Evolutionary conservation across 2,888 invertebrate genomes (phyloP), one percentile per base, ranked within the genome.

Genomic region (Arrhopalites spinosus): DNA sequence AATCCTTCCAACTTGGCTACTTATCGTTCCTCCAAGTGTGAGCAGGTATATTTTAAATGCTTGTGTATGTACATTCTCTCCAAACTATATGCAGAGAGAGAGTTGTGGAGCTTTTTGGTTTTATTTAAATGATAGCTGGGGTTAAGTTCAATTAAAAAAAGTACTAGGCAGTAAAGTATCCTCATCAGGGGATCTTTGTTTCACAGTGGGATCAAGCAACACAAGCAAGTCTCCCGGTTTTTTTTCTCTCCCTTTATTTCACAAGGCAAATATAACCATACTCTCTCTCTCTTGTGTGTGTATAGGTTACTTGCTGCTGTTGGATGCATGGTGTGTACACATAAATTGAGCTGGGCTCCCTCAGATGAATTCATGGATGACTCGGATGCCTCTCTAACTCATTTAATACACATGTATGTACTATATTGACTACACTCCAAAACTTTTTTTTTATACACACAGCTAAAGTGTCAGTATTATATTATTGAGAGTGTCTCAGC

Each of bases 121-220:
- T 72, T 72, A 78, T 79, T 77, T 71, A 77, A 78, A 72, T 79
- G 76, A 78, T 78, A 76, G 71, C 53, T 71, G 75, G 77, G 78
- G 78, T 78, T 70, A 76, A 79, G 81, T 78, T 80, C 81, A 81
- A 81, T 81, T 80, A 80, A 81, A 79, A 69, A 77, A 81, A 75
- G 75, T 74, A 43, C 75, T 71, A 79, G 77, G 77, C 63, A 78
- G 78, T 78, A 76, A 76, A 78, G 75, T 78, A 79, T 74, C 75
- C 80, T 74, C 78, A 77, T 73, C 80, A 77, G 79, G 81, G 81
- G 77, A 78, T 75, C 81, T 80, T 81, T 81, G 79, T 80, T 81
- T 81, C 80, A 78, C 81, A 80, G 79, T 78, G 63, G 75, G 79
- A 79, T 73, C 71, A 74, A 36, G 47, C 75, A 74, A 43, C 45